Conservation (phyloP, 2,888 invertebrate species). For the Nephrotoma appendiculata region DNA sequence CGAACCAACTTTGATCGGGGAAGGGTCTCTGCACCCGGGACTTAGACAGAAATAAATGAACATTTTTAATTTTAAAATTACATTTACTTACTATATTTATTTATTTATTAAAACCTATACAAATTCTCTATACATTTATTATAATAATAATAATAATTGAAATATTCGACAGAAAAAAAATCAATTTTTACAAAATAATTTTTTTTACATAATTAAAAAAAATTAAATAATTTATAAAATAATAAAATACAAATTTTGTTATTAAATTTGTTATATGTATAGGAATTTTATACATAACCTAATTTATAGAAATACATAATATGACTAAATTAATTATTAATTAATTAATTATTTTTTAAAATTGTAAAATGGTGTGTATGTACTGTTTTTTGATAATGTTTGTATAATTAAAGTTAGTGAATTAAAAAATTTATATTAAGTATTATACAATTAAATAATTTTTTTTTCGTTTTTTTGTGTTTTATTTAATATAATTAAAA, state of each 20-base stretch:
- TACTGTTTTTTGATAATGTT: neutral
- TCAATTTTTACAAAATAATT: neutral
- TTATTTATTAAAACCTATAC: neutral
- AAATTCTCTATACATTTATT: neutral
- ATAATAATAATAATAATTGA: neutral
- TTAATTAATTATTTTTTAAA: neutral
- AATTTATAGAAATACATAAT: neutral
- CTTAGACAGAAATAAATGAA: neutral
- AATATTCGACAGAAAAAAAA: neutral
- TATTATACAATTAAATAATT: neutral
- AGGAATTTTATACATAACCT: neutral
- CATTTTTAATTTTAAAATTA: neutral
- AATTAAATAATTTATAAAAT: neutral
- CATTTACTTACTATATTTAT: neutral
- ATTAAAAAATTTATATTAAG: neutral
- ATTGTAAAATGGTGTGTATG: neutral
- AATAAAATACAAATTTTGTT: neutral
- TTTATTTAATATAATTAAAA: neutral
- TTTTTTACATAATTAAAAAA: neutral
- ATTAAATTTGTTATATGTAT: neutral
- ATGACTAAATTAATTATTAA: neutral
- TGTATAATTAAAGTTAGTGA: neutral
- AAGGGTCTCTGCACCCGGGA: too few species aligned
- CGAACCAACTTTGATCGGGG: too few species aligned
- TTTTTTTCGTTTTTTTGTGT: neutral